Base-by-base conservation (phyloP, 37 sponge, comb jelly and placozoan species). In the Chondrosia reniformis region DNA sequence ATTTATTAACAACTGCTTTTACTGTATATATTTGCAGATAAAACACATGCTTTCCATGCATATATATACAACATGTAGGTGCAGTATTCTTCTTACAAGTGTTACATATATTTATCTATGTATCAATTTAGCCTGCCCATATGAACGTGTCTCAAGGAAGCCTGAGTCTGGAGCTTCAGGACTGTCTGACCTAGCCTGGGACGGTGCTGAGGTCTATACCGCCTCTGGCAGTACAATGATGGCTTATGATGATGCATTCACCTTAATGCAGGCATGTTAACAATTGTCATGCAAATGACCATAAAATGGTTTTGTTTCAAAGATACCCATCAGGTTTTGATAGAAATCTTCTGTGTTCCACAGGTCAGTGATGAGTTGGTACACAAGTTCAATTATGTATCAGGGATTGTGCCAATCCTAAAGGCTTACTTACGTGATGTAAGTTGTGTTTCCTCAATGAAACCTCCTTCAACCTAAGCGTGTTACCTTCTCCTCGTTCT, bases 241-340 rank as follows among this genome's bases (percentile, higher is more conserved):
- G 86, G 80, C 77, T 65, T 85, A 90, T 74, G 79, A 90, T 73
- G 91, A 90, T 82, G 81, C 91, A 17, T 90, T 90, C 79, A 90
- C 91, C 32, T 55, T 90, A 32, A 77, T 85, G 67, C 34, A 80
- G 84, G 89, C 83, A n/a, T 25, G 77, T 49, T 10, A 49, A 49
- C 52, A 10, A 49, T 49, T 10, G 10, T 19, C 52, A 49, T 10
- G 10, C 10, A 49, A 15, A 49, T 49, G 52, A 19, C 10, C 52
- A 49, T 49, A 49, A 15, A 19, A 49, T 49, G 52, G 10, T 19
- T 15, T 19, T 49, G 52, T 49, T 19, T 15, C 10, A 19, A 49
- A 15, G 15, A 49, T 49, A 15, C 15, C 10, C 15, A 15, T 49
- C 15, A 49, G 15, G 15, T 49, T 10, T 49, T 37, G 37, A 49